A percentile compares a stretch with the other conserved stretches of the same genome.
Evolutionary conservation across 1,140 invertebrate genomes (phyloP).

Genomic region (Heliconius nattereri): DNA sequence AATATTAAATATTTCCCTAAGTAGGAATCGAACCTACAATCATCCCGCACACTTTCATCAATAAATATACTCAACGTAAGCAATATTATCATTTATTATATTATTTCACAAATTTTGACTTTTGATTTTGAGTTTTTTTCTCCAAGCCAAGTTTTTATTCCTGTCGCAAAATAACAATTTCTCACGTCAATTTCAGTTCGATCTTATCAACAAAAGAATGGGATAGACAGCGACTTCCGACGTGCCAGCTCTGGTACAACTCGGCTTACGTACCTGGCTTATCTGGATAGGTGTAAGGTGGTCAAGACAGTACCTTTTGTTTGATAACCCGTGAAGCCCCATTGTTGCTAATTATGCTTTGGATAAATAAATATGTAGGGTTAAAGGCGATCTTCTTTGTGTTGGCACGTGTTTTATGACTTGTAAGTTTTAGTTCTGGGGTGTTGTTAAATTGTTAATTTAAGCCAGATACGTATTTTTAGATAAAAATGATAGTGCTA

Average conservation of each 20-base stretch:
- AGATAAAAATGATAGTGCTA: too few relatives aligned
- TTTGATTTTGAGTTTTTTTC: background rate
- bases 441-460: background rate
- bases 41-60: too few relatives aligned
- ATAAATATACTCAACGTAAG: too few relatives aligned
- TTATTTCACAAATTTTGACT: background rate
- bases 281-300: conserved; percentile 34
- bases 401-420: background rate
- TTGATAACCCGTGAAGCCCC: conserved; percentile 19
- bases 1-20: too few relatives aligned
- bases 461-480: too few relatives aligned
- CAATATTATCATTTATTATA: too few relatives aligned
- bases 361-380: conserved; percentile 14
- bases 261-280: conserved; percentile 42
- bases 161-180: conserved; percentile 35
- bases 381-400: conserved; percentile 6
- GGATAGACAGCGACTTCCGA: conserved; percentile 36
- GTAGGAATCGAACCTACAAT: too few relatives aligned
- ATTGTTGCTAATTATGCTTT: conserved; percentile 14
- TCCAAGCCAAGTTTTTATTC: background rate
- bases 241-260: conserved; percentile 28
- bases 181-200: conserved; percentile 69
- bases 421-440: background rate
- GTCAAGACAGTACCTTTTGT: conserved; percentile 18
- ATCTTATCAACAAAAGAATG: conserved; percentile 60